A percentile compares a stretch with the other conserved stretches of the same genome.
Evolutionary conservation across 2,113 vertebrate genomes (phyloP).

Genomic region (Vidua macroura): DNA sequence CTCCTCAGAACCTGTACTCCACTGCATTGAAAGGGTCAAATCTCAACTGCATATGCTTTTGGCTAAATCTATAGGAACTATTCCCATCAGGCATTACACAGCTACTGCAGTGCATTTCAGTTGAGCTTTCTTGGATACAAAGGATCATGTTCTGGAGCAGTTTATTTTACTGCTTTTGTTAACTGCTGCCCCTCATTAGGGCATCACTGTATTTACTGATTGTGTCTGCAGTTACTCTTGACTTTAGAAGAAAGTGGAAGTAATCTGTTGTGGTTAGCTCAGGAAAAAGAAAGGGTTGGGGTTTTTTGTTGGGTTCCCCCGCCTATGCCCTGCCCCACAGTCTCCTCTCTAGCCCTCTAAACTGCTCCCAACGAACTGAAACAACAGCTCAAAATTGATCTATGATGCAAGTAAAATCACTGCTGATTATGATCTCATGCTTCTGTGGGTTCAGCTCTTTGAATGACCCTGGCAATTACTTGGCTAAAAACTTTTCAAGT

Average conservation of each 20-base stretch:
- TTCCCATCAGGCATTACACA: not conserved
- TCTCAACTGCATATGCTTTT: not conserved
- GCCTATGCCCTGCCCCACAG: fast-evolving
- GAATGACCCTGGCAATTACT: slow-evolving; percentile 15
- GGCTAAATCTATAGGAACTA: not conserved
- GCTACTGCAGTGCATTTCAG: not conserved
- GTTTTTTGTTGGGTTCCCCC: not conserved
- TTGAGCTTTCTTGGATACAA: not conserved
- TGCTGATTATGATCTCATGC: slow-evolving; percentile 37
- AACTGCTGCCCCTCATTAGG: slow-evolving; percentile 1
- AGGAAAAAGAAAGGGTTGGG: not conserved
- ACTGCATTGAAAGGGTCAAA: not conserved
- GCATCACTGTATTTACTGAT: not conserved
- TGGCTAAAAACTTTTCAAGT: slow-evolving; percentile 10
- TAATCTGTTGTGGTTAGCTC: not conserved
- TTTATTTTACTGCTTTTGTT: slow-evolving; percentile 36
- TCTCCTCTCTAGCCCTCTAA: not conserved
- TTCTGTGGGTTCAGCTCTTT: slow-evolving; percentile 34
- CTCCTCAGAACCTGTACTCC: not conserved
- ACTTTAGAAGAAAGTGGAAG: slow-evolving; percentile 16
- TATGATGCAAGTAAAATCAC: slow-evolving; percentile 29
- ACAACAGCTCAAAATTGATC: not conserved
- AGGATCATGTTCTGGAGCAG: slow-evolving; percentile 8
- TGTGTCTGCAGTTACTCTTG: not conserved
- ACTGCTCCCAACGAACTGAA: not conserved